Base-by-base conservation (phyloP, 2,113 vertebrate species). In the Ardeotis arabs region DNA sequence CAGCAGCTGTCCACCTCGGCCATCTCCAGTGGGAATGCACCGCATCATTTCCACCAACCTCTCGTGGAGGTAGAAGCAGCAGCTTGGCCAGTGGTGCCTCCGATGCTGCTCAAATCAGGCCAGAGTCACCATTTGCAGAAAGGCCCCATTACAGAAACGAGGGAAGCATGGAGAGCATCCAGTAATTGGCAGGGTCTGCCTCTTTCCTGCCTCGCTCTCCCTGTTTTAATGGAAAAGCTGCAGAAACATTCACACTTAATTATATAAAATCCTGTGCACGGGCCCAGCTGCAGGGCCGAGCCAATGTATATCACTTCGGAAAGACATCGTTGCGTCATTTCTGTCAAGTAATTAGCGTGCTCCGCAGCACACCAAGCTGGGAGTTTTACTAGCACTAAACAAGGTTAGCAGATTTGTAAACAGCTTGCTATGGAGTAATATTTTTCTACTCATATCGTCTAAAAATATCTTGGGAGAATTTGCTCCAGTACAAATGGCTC, bases 401-500 rank as follows among this genome's bases (percentile, higher is more conserved):
- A 92, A 87, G 92, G 83, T 84, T 69, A 91, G 78, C 84, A 86
- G 64, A 64, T 87, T 89, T 93, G 95, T 82, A 84, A 94, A 90
- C 73, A 94, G 78, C 93, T 95, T 95, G 94, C 91, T 69, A 33
- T 44, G 83, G 94, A 84, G 53, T 92, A 67, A 92, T 92, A 80
- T 95, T 96, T 91, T 95, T 85, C 87, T 95, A 59, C 69, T 96
- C 69, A 21, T 76, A 28, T 58, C 4, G 0, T 72, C 95, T 96
- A 90, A 95, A 97, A 96, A 94, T 77, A 93, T 24, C 91, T 77
- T 2, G 6, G 75, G 63, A 95, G 93, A 79, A 77, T 89, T 83
- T 73, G 68, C 84, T 93, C 59, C 4, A 9, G 75, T 70, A 62
- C 87, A 89, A 92, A 94, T 55, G 89, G 85, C 90, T 96, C 60